A percentile compares a stretch with the other conserved stretches of the same genome.
These are phyloP conservation scores for Urocolius indicus DNA, from an alignment of 2,113 vertebrate species.

Conservation along the genomic window DNA sequence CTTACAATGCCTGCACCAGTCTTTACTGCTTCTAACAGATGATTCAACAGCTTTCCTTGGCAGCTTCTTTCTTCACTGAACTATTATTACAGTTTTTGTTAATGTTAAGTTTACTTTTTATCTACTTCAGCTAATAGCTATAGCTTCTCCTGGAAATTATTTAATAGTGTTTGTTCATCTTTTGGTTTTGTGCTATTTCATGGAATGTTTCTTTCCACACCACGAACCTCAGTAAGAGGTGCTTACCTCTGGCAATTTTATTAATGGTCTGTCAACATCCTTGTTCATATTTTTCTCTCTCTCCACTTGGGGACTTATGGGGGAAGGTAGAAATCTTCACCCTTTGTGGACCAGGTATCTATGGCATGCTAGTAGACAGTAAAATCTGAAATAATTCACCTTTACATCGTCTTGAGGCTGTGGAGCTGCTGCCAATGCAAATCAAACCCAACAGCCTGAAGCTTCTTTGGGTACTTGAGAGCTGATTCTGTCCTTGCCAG, in stretches of 20 bases:
- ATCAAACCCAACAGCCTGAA: background rate
- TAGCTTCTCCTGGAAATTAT: background rate
- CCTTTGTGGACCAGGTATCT: background rate
- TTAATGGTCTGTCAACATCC: background rate
- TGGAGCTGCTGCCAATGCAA: background rate
- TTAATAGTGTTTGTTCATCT: background rate
- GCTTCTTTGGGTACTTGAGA: background rate
- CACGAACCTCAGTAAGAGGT: background rate
- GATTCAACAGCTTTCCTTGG: background rate
- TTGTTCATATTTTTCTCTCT: background rate
- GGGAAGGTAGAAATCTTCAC: background rate
- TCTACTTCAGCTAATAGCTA: background rate
- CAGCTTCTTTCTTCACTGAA: background rate
- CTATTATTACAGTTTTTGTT: background rate
- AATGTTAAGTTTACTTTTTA: background rate
- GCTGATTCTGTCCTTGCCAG: background rate
- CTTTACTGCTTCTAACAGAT: background rate
- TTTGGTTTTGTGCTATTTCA: background rate
- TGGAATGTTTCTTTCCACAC: background rate
- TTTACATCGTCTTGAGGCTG: background rate
- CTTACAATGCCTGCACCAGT: background rate
- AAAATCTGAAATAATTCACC: background rate
- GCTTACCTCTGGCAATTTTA: background rate
- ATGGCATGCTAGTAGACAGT: background rate
- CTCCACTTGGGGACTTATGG: background rate